Percentiles rank a stretch among this genome's conserved stretches.
These are phyloP conservation scores for Aphidius ervi DNA, from an alignment of 1,140 invertebrate species.

Conservation along the genomic window DNA sequence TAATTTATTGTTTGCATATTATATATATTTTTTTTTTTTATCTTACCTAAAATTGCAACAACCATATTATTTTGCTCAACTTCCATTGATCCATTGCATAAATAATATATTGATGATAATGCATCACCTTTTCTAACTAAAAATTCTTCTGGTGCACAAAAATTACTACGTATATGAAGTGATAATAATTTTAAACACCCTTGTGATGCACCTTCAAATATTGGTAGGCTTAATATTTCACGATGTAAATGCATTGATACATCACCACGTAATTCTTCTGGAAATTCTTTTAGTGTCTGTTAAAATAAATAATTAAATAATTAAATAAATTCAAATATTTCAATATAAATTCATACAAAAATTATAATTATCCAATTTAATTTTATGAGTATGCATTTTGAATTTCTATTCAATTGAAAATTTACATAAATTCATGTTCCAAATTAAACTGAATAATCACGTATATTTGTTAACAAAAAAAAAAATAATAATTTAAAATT, in stretches of 20 bases:
- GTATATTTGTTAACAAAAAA: not conserved
- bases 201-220: slow-evolving; percentile 89
- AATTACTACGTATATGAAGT: slow-evolving; percentile 84
- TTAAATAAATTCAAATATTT: slow-evolving; percentile 1
- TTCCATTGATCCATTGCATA: slow-evolving; percentile 97
- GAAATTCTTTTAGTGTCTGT: slow-evolving; percentile 93
- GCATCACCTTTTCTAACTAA: slow-evolving; percentile 96
- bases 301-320: too few species aligned
- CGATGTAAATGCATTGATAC: slow-evolving; percentile 93
- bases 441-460: too few species aligned
- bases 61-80: slow-evolving; percentile 97
- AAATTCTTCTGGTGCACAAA: slow-evolving; percentile 95
- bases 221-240: slow-evolving; percentile 89
- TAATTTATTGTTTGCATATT: not conserved
- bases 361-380: too few species aligned
- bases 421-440: too few species aligned
- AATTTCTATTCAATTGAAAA: too few species aligned
- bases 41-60: slow-evolving; percentile 92
- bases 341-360: too few species aligned
- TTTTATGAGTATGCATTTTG: too few species aligned
- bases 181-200: slow-evolving; percentile 89
- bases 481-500: slow-evolving; percentile 2
- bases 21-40: too few species aligned
- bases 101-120: slow-evolving; percentile 91
- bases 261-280: slow-evolving; percentile 89